Evolutionary conservation across 2,113 vertebrate genomes (phyloP).

Genomic region (Aleadryas rufinucha): DNA sequence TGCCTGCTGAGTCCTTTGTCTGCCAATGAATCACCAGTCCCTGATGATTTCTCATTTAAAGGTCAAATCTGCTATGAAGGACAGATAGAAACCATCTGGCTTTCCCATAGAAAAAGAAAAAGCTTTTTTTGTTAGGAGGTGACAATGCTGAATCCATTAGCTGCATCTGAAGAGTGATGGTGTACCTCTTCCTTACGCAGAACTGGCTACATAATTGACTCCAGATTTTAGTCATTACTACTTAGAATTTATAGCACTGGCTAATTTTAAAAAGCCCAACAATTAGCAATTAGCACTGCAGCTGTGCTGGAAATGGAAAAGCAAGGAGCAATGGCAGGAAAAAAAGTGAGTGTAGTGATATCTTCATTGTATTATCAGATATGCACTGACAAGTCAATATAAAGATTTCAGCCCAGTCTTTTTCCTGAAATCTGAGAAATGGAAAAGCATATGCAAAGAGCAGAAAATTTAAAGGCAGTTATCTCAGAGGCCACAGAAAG

Average conservation of each 20-base stretch:
- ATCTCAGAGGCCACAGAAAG: background rate
- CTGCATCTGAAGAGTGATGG: background rate
- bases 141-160: background rate
- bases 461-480: background rate
- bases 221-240: slow-evolving; percentile 1
- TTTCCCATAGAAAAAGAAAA: background rate
- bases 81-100: slow-evolving; percentile 27
- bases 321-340: background rate
- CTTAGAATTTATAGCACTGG: background rate
- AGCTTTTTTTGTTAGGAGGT: background rate
- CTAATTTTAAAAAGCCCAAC: background rate
- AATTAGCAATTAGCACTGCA: background rate
- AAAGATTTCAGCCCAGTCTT: background rate
- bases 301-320: background rate
- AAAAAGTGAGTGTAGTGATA: accelerated
- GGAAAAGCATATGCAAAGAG: background rate
- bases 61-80: slow-evolving; percentile 38
- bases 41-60: slow-evolving; percentile 55
- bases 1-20: slow-evolving; percentile 25
- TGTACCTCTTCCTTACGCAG: background rate
- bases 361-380: background rate
- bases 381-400: background rate
- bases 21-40: slow-evolving; percentile 6
- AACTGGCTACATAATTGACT: background rate
- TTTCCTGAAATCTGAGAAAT: background rate